Evolutionary conservation across 2,888 invertebrate genomes (phyloP), one percentile per base, ranked within the genome.

Genomic region (Temnothorax ravouxi): DNA sequence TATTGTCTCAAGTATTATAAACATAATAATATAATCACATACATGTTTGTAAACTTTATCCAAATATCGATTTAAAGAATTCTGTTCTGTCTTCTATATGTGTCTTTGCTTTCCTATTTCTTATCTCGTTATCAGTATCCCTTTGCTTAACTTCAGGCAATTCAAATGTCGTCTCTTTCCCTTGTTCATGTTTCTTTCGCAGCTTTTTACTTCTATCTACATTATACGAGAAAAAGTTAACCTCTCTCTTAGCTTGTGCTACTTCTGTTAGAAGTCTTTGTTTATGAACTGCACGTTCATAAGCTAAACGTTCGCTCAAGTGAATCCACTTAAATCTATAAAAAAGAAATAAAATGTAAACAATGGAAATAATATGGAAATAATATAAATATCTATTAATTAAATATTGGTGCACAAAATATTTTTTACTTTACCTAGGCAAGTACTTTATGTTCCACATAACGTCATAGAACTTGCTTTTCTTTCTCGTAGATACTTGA

Each of bases 391-490:
- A 52, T 71, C 13, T n/a, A 34, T 34, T 41, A 62, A 62, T 25
- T 41, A 1, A 18, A 76, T 25, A n/a, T 3, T 2, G 64, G 1
- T 21, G n/a, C 8, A 79, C 2, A 38, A 74, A 52, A 50, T 38
- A 72, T 50, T 21, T 41, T 2, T 81, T 82, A 25, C 41, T 90
- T 91, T 94, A 96, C 96, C 96, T 96, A 3, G 98, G 97, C 88
- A 99, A 96, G 95, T 99, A 99, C 95, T 99, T 99, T 88, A 99
- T 97, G 93, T 98, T 99, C 99, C 99, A 99, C 59, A 99, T 96
- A 94, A 97, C 96, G 91, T 99, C 99, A 94, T 97, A 98, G 94
- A 98, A 98, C 90, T 97, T 97, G 25, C 98, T 98, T 90, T 97
- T 97, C 92, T 98, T 98, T 86, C 98, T 97, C 0, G 97, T 97